Percentiles rank a stretch among this genome's conserved stretches.
These are phyloP conservation scores for Mylabris sibirica DNA, from an alignment of 2,888 invertebrate species.

Conservation along the genomic window DNA sequence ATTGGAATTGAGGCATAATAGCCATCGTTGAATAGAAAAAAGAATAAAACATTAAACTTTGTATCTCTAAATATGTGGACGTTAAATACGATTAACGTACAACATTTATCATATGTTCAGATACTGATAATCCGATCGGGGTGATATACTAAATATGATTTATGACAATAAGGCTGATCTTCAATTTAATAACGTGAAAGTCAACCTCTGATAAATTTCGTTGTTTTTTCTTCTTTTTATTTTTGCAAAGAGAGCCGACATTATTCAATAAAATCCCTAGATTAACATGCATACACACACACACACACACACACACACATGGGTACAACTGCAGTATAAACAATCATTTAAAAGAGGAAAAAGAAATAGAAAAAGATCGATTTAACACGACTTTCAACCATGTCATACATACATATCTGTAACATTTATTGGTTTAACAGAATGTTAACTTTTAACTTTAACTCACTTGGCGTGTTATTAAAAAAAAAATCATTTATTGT, in stretches of 20 bases:
- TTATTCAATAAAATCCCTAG: constrained; percentile 35
- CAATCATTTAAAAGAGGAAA: not conserved
- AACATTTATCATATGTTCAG: constrained; percentile 41
- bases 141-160: constrained; percentile 46
- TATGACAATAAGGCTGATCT: constrained; percentile 33
- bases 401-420: constrained; percentile 10
- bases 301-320: not conserved
- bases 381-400: constrained; percentile 5
- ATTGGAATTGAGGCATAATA: constrained; percentile 24
- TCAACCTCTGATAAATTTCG: constrained; percentile 34
- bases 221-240: constrained; percentile 20
- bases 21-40: constrained; percentile 13
- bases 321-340: no score
- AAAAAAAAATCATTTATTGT: not conserved
- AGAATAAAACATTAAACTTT: constrained; percentile 33
- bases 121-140: constrained; percentile 40
- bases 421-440: not conserved
- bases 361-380: not conserved
- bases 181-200: constrained; percentile 37
- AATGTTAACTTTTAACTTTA: not conserved
- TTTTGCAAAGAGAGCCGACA: constrained; percentile 13
- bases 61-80: constrained; percentile 28
- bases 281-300: constrained; percentile 18
- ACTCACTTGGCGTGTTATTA: not conserved
- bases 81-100: constrained; percentile 36